phyloP scores from a whole-genome alignment of 2,113 vertebrate species.

The Egretta garzetta region DNA sequence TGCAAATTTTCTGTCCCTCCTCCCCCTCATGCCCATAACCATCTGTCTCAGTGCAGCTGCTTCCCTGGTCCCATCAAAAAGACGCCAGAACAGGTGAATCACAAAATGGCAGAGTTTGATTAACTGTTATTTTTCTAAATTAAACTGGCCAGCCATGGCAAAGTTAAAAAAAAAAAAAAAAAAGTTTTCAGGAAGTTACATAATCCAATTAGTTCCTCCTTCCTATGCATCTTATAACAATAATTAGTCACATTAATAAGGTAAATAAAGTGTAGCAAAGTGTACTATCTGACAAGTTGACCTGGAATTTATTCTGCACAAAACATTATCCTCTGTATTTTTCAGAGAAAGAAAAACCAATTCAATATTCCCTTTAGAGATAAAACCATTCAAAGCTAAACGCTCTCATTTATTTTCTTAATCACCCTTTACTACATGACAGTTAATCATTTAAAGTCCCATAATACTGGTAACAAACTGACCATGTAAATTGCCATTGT shows the following conservation, averaged over 20 bases:
- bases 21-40: neutral
- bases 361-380: neutral
- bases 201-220: neutral
- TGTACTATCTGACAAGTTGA: neutral
- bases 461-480: neutral
- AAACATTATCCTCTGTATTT: neutral
- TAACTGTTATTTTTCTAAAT: neutral
- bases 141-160: neutral
- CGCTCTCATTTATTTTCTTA: neutral
- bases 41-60: neutral
- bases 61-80: neutral
- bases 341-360: neutral
- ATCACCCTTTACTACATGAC: neutral
- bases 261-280: neutral
- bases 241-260: neutral
- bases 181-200: neutral
- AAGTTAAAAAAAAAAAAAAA: neutral
- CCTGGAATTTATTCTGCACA: neutral
- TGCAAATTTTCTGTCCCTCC: neutral
- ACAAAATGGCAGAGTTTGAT: neutral
- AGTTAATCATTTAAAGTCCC: neutral
- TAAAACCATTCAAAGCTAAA: neutral
- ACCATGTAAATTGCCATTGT: fast-evolving
- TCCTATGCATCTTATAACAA: neutral
- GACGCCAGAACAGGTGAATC: neutral